These are phyloP conservation scores for Thinocorus orbignyianus DNA, from an alignment of 2,113 vertebrate genomes.

Conservation along the genomic window DNA sequence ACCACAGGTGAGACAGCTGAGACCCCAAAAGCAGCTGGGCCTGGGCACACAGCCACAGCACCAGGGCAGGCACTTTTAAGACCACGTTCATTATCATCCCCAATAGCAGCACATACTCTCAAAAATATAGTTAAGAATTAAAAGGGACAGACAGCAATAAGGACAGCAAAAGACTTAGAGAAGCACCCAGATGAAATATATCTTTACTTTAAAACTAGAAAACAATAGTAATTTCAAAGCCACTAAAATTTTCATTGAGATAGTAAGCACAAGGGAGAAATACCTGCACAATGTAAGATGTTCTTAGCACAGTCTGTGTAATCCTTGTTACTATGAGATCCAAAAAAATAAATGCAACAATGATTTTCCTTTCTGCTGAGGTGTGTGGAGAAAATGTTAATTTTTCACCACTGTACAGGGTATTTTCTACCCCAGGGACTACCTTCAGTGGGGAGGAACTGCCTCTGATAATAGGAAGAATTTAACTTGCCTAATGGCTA, in stretches of 20 bases:
- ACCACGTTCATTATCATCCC: accelerated
- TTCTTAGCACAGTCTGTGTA: neutral
- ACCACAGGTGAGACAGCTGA: neutral
- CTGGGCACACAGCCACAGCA: neutral
- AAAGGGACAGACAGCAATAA: neutral
- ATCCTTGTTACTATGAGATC: neutral
- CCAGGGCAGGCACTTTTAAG: neutral
- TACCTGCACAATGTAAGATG: neutral
- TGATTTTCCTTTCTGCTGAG: neutral
- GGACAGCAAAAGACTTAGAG: neutral
- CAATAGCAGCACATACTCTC: neutral
- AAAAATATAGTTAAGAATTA: neutral
- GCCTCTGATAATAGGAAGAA: neutral
- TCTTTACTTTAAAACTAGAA: neutral
- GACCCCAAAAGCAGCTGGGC: neutral
- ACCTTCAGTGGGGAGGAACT: neutral
- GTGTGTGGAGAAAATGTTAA: neutral
- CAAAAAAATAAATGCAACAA: neutral
- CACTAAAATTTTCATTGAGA: neutral
- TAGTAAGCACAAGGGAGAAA: neutral
- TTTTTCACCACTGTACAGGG: neutral
- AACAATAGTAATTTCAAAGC: neutral
- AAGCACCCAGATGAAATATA: neutral
- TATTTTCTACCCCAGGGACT: neutral
- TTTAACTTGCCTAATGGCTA: neutral